A percentile compares a stretch with the other conserved stretches of the same genome.
Conservation (phyloP, 2,113 vertebrate genomes). For the Melospiza georgiana region DNA sequence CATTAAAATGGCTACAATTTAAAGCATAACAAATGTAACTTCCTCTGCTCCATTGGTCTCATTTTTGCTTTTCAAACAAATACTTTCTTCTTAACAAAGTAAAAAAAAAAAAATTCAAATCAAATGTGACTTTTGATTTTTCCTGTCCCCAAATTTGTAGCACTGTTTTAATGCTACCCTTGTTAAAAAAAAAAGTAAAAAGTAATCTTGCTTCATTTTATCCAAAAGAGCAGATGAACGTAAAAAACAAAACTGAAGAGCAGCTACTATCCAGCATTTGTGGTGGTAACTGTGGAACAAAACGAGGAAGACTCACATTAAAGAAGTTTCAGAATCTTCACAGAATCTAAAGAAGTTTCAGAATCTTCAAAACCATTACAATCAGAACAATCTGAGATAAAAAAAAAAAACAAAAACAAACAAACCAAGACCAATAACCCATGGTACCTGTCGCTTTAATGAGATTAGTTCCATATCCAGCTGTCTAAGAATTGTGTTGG, state of each 20-base stretch:
- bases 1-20: neutral
- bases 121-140: neutral
- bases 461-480: conserved; percentile 98
- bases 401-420: neutral
- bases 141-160: neutral
- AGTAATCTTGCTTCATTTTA: neutral
- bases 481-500: conserved; percentile 92
- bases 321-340: conserved; percentile 46
- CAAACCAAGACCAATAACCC: conserved; percentile 33
- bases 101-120: neutral
- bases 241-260: neutral
- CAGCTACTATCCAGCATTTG: conserved; percentile 6
- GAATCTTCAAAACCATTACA: conserved; percentile 49
- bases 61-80: neutral
- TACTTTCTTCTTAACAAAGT: neutral
- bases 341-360: conserved; percentile 39
- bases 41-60: neutral
- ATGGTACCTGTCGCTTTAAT: conserved; percentile 94
- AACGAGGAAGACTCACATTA: conserved; percentile 30
- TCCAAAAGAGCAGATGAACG: neutral
- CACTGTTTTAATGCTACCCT: neutral
- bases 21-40: neutral
- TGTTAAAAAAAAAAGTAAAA: neutral
- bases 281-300: conserved; percentile 33
- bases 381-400: conserved; percentile 46